Evolutionary conservation across 1,140 invertebrate genomes (phyloP), one percentile per base, ranked within the genome.

Genomic region (Hylaeus anthracinus): DNA sequence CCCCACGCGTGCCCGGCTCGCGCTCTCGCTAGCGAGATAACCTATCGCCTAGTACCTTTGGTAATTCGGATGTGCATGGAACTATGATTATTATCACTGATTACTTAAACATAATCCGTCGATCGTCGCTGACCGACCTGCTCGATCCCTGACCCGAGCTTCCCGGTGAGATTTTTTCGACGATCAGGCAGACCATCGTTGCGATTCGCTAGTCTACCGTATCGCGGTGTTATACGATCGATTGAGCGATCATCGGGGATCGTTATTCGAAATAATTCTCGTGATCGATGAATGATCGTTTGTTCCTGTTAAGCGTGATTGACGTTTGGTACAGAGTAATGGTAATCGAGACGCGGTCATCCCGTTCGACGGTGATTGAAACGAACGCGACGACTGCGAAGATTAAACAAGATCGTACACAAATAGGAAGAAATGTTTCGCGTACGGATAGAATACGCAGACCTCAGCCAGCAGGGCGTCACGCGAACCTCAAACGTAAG

Each of bases 31-130:
- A 81, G 71, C 73, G 63, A 73, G 77, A 77, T 81, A 89, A 88
- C 88, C 86, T 91, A 89, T 90, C 83, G 81, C 83, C 89, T 91
- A 90, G 84, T 86, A 89, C 73, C 91, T 92, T 92, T 92, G 91
- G 88, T 93, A 92, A 91, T 92, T 92, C 87, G 89, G 90, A 90
- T 91, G 90, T 92, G 91, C 90, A 90, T 93, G 90, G 90, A 92
- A 92, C 91, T 92, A 92, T 92, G 88, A 90, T 91, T 89, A 91
- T 92, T 90, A 89, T 91, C 90, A 90, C 87, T 87, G 87, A 87
- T 90, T 89, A 86, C 86, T 88, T 87, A 86, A 83, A 60, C 81
- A 83, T 87, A 83, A 86, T 86, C 85, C 69, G 60, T 45, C 73
- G 61, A 53, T 66, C 41, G 9, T 43, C 37, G 14, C 53, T 60